Evolutionary conservation across 2,797 vertebrate species (phyloP).

Genomic region (Notoglanidium macrostoma): DNA sequence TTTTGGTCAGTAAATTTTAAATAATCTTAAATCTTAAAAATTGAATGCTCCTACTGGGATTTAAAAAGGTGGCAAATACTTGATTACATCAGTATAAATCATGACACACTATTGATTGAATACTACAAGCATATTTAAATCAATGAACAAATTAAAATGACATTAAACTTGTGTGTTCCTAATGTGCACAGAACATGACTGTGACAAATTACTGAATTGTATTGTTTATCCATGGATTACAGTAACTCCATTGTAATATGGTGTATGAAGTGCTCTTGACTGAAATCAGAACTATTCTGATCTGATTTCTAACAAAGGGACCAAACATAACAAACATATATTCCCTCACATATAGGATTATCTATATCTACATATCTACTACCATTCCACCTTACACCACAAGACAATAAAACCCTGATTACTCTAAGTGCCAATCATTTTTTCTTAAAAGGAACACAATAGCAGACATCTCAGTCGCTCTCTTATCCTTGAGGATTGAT

Average conservation of each 20-base stretch:
- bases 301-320: not conserved
- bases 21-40: too few species aligned
- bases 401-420: not conserved
- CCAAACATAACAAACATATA: not conserved
- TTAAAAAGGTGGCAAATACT: not conserved
- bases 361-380: not conserved
- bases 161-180: too few species aligned
- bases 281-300: not conserved
- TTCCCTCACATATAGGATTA: not conserved
- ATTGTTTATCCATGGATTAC: not conserved
- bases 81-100: not conserved
- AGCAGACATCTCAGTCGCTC: constrained; percentile 40
- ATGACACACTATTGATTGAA: not conserved
- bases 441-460: constrained; percentile 32
- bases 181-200: not conserved
- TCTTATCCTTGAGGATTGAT: constrained; percentile 49
- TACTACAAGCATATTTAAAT: not conserved
- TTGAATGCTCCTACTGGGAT: not conserved
- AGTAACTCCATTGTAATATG: not conserved
- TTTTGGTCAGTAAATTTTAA: not conserved
- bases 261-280: not conserved
- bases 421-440: not conserved
- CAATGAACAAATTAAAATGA: not conserved
- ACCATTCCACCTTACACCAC: not conserved
- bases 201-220: not conserved